Evolutionary conservation across 1,140 invertebrate species (phyloP).

Genomic region (Aleiodes sp.): DNA sequence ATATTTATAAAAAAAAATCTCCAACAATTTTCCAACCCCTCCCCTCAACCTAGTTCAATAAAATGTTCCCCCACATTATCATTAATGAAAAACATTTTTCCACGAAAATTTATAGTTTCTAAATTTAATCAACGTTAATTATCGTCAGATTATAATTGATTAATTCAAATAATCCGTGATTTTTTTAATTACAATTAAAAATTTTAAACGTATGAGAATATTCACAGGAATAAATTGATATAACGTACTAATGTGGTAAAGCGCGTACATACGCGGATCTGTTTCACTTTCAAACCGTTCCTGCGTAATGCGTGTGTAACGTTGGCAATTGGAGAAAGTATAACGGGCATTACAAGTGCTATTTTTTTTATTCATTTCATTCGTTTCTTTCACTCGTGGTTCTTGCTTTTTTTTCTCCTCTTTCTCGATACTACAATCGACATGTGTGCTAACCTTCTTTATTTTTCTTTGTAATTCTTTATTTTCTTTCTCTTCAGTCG

Average conservation of each 20-base stretch:
- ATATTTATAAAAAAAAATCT: too few species aligned
- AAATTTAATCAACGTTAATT: background rate
- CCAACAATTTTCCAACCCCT: too few species aligned
- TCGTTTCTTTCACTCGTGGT: background rate
- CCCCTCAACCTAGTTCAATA: too few species aligned
- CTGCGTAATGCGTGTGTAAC: slow-evolving; percentile 47
- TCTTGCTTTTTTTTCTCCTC: background rate
- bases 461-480: too few species aligned
- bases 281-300: slow-evolving; percentile 54
- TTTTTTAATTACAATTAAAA: background rate
- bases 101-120: too few species aligned
- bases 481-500: background rate
- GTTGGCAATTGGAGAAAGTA: slow-evolving; percentile 61
- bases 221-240: slow-evolving; percentile 19
- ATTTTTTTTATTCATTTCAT: background rate
- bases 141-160: background rate
- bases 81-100: too few species aligned
- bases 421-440: background rate
- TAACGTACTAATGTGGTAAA: background rate
- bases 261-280: slow-evolving; percentile 39
- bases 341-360: too few species aligned
- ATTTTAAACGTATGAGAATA: slow-evolving; percentile 15
- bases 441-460: too few species aligned
- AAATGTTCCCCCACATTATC: too few species aligned
- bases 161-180: background rate